These are phyloP conservation scores for Athrips mouffetella DNA, from an alignment of 2,888 invertebrate species.

Conservation along the genomic window DNA sequence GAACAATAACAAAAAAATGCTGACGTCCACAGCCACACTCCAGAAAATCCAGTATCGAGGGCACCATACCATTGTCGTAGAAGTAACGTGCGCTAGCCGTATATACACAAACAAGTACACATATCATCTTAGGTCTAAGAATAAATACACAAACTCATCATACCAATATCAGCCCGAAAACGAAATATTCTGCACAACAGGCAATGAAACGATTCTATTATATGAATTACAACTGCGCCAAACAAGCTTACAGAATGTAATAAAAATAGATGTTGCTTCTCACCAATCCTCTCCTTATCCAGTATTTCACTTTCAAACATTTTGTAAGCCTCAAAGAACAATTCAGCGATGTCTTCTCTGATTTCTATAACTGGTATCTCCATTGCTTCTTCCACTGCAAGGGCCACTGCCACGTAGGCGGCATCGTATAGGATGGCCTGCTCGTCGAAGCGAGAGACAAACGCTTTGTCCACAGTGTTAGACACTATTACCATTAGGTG, in stretches of 20 bases:
- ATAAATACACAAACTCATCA: no score
- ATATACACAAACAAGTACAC: no score
- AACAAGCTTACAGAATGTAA: background rate
- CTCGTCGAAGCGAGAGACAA: conserved; percentile 50
- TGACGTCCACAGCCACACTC: no score
- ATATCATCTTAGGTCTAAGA: no score
- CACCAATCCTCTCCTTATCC: conserved; percentile 58
- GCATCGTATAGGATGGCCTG: conserved; percentile 50
- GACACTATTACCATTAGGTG: conserved; percentile 43
- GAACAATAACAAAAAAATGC: no score
- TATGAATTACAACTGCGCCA: no score
- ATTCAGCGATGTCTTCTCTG: conserved; percentile 47
- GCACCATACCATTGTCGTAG: no score
- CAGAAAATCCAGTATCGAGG: no score
- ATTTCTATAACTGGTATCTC: conserved; percentile 62
- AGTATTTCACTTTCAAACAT: conserved; percentile 52
- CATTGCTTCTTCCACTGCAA: conserved; percentile 62
- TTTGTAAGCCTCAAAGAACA: conserved; percentile 47
- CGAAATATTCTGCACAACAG: no score
- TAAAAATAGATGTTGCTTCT: conserved; percentile 12
- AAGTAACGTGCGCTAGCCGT: no score
- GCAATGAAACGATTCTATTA: no score
- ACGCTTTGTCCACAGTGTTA: conserved; percentile 59
- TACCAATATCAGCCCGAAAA: no score
- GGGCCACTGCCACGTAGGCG: conserved; percentile 56